Base-by-base conservation (phyloP, 2,888 invertebrate species). In the Drosophila testacea region DNA sequence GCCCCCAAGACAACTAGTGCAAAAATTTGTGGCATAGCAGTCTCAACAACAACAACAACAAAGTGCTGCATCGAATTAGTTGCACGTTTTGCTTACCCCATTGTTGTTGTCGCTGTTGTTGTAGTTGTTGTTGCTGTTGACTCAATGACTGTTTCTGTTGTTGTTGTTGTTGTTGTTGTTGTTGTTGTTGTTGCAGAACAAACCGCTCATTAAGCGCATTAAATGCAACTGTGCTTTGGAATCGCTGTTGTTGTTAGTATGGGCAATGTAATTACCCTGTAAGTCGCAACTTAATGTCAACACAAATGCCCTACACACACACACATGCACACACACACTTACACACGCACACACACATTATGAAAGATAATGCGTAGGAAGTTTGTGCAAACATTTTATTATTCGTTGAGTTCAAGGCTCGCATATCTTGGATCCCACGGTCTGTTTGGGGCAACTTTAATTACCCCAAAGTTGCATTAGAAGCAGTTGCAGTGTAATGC, bases 161-260 rank as follows among this genome's bases (percentile, higher is more conserved):
- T 83, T 83, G 80, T 22, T 4, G 78, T 22, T 4, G 78, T 42
- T 67, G 65, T 73, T 81, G 78, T 83, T 83, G 80, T 83, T 82
- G 80, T 22, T 4, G 78, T 42, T 67, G 65, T 73, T 81, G 78
- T 83, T 83, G 80, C 85, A 87, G 83, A 84, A 88, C 83, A 85
- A 87, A 84, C 87, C 82, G 69, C 83, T 87, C 83, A 87, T 83
- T 83, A 87, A 71, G 82, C 85, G 70, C 85, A 84, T 84, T 81
- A 76, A 74, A 69, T 70, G 79, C 77, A 78, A 78, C 77, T 84
- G 82, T 87, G 72, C 66, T 74, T 74, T 78, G 65, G 41, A 30
- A 44, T 66, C 57, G 67, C 62, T 54, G 65, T 63, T 54, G 72
- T 42, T 48, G 69, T 38, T 68, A 41, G 16, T 73, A 62, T 41